A percentile compares a stretch with the other conserved stretches of the same genome.
Conservation (phyloP, 1,140 invertebrate species). For the Rhopalosiphum padi region DNA sequence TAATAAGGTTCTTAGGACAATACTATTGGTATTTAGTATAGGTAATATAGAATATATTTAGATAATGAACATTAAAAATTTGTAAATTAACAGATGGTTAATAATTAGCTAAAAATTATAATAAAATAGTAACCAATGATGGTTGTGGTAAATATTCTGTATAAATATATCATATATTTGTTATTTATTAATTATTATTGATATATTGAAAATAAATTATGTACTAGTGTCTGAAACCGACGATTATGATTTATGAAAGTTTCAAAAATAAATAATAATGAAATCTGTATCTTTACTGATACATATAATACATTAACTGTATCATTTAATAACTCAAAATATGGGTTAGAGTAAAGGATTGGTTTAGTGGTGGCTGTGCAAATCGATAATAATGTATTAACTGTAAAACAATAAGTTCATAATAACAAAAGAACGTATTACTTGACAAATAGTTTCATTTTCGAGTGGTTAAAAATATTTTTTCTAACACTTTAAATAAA, state of each 20-base stretch:
- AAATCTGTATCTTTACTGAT: neutral
- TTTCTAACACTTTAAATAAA: neutral
- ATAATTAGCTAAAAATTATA: neutral
- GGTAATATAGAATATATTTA: neutral
- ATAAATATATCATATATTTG: neutral
- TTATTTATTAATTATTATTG: too few relatives aligned
- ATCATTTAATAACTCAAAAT: neutral
- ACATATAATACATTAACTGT: neutral
- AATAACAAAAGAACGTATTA: neutral
- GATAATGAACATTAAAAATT: neutral
- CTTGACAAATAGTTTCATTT: neutral
- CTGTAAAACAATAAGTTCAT: neutral
- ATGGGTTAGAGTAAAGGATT: neutral
- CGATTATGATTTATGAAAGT: neutral
- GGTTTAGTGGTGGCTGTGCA: neutral
- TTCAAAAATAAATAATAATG: neutral
- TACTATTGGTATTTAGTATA: neutral
- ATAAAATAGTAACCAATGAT: neutral
- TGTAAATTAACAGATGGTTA: neutral
- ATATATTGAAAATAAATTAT: neutral
- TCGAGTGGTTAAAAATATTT: neutral
- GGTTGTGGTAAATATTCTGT: neutral
- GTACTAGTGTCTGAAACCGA: neutral
- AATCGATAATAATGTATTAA: neutral
- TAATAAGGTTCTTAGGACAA: neutral